Evolutionary conservation across 2,113 vertebrate genomes (phyloP).

Genomic region (Caranx ignobilis): DNA sequence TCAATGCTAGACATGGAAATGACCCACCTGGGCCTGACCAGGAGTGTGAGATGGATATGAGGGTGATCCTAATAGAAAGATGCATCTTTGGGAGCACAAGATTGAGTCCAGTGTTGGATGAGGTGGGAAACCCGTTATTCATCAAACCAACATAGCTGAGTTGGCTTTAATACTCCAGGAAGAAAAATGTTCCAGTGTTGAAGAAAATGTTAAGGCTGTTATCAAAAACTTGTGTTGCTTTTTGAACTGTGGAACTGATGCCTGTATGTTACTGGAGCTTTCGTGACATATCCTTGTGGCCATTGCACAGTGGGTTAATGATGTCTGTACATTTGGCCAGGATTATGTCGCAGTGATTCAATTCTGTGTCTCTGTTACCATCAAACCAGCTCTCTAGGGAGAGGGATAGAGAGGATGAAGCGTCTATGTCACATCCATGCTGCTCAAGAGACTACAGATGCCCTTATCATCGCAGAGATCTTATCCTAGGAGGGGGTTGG

Average conservation of each 20-base stretch:
- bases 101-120: conserved; percentile 5
- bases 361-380: conserved; percentile 65
- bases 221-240: not conserved
- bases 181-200: not conserved
- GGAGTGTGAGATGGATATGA: conserved; percentile 36
- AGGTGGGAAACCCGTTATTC: not conserved
- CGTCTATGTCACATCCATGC: conserved; percentile 44
- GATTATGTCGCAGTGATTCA: conserved; percentile 71
- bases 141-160: not conserved
- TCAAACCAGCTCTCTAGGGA: conserved; percentile 63
- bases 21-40: conserved; percentile 29
- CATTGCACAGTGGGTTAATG: conserved; percentile 52
- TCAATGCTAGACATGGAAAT: conserved; percentile 67
- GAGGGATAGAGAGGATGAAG: conserved; percentile 38
- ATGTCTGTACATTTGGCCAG: conserved; percentile 53
- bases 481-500: conserved; percentile 44
- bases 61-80: conserved; percentile 28
- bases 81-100: conserved; percentile 19
- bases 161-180: not conserved
- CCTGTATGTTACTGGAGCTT: conserved; percentile 34
- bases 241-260: conserved; percentile 6
- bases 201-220: not conserved
- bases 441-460: conserved; percentile 50
- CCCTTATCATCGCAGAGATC: conserved; percentile 49
- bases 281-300: conserved; percentile 33